Evolutionary conservation across 2,888 invertebrate genomes (phyloP).

Genomic region (Patella ulyssiponensis): DNA sequence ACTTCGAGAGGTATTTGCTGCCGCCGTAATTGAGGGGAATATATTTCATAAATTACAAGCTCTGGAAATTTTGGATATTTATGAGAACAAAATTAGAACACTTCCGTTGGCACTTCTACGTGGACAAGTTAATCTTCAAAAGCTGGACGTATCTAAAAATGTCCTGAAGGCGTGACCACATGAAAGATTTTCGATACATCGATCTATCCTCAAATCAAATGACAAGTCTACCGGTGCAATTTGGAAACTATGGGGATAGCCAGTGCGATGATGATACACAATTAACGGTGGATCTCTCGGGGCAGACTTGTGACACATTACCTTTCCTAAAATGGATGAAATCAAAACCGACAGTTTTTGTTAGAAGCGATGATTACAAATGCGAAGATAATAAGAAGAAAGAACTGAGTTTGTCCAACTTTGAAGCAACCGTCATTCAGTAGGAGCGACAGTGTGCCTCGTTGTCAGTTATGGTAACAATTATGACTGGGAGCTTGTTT

Average conservation of each 20-base stretch:
- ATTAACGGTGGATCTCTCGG: constrained; percentile 19
- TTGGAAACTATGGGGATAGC: constrained; percentile 12
- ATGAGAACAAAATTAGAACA: constrained; percentile 28
- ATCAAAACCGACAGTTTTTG: constrained; percentile 25
- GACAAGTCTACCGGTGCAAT: constrained; percentile 1
- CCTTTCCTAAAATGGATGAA: constrained; percentile 34
- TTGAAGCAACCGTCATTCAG: not conserved
- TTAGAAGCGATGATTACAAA: constrained; percentile 16
- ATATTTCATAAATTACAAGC: constrained; percentile 20
- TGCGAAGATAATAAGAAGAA: constrained; percentile 18
- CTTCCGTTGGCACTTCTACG: constrained; percentile 26
- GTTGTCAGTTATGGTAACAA: constrained; percentile 19
- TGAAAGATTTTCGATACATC: constrained; percentile 21
- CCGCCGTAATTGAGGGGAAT: constrained; percentile 31
- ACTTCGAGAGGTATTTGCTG: constrained; percentile 19
- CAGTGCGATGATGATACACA: not conserved
- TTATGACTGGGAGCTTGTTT: constrained; percentile 6
- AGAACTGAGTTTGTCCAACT: not conserved
- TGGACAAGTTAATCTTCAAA: constrained; percentile 5
- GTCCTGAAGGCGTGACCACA: constrained; percentile 21
- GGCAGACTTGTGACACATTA: constrained; percentile 25
- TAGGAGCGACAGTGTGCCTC: constrained; percentile 26
- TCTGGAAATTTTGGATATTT: constrained; percentile 20
- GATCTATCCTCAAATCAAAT: constrained; percentile 28
- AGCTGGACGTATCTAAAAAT: constrained; percentile 29